Evolutionary conservation across 2,888 invertebrate species (phyloP).

Genomic region (Himalopsyche tibetana): DNA sequence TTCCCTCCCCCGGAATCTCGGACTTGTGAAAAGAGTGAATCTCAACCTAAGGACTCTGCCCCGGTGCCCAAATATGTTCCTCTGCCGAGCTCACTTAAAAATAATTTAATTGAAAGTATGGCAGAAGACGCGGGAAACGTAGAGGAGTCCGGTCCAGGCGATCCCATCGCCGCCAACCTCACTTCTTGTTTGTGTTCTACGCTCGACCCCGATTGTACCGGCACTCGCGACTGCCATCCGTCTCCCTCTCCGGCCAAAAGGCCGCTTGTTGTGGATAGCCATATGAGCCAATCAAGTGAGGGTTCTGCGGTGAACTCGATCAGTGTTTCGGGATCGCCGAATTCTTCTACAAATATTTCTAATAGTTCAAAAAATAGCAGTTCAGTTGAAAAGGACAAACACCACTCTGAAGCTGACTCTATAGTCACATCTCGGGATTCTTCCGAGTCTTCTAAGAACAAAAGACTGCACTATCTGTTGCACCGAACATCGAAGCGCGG

Average conservation of each 20-base stretch:
- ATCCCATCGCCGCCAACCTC: slow-evolving; percentile 73
- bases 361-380: neutral
- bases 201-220: slow-evolving; percentile 67
- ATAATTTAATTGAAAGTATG: slow-evolving; percentile 62
- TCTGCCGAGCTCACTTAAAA: slow-evolving; percentile 64
- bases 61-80: slow-evolving; percentile 62
- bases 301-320: too few species aligned
- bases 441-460: slow-evolving; percentile 75
- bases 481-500: slow-evolving; percentile 77
- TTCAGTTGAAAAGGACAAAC: neutral
- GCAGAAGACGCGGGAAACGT: slow-evolving; percentile 51
- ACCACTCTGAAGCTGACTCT: neutral
- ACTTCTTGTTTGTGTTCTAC: slow-evolving; percentile 73
- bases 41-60: slow-evolving; percentile 55
- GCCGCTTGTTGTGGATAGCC: neutral
- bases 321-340: neutral
- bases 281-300: neutral
- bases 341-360: neutral
- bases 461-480: slow-evolving; percentile 75
- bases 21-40: slow-evolving; percentile 54
- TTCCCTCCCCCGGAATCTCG: slow-evolving; percentile 68
- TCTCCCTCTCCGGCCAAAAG: slow-evolving; percentile 12
- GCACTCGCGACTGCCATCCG: slow-evolving; percentile 60
- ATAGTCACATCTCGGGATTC: slow-evolving; percentile 33
- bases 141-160: slow-evolving; percentile 63